These are phyloP conservation scores for Ceyx margarethae DNA, from an alignment of 2,113 vertebrate species.

Conservation along the genomic window DNA sequence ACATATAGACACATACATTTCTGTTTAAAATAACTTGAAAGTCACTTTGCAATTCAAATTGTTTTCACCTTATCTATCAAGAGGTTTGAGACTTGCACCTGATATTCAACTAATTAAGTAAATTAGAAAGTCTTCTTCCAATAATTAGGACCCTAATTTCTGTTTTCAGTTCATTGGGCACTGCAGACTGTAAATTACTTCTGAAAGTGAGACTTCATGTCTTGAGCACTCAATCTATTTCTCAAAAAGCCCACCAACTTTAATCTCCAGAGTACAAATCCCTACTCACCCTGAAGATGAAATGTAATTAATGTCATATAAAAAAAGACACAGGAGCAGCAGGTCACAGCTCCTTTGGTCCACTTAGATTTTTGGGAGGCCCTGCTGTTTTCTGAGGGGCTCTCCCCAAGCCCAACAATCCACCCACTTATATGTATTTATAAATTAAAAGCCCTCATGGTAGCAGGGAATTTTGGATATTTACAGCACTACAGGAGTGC, in stretches of 20 bases:
- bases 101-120: background rate
- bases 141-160: background rate
- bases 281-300: background rate
- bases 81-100: background rate
- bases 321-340: background rate
- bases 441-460: background rate
- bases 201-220: background rate
- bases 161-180: background rate
- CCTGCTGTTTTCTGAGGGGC: background rate
- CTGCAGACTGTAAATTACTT: background rate
- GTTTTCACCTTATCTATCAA: background rate
- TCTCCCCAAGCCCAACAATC: background rate
- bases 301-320: background rate
- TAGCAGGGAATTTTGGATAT: background rate
- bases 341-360: background rate
- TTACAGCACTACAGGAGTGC: background rate
- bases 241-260: background rate
- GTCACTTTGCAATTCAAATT: constrained; percentile 26
- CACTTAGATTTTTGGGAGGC: background rate
- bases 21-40: constrained; percentile 26
- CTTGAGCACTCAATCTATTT: background rate
- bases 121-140: background rate
- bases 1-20: background rate
- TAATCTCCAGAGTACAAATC: background rate
- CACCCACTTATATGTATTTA: background rate